phyloP scores from a whole-genome alignment of 2,797 vertebrate genomes.

The Sebastes melanostomus region DNA sequence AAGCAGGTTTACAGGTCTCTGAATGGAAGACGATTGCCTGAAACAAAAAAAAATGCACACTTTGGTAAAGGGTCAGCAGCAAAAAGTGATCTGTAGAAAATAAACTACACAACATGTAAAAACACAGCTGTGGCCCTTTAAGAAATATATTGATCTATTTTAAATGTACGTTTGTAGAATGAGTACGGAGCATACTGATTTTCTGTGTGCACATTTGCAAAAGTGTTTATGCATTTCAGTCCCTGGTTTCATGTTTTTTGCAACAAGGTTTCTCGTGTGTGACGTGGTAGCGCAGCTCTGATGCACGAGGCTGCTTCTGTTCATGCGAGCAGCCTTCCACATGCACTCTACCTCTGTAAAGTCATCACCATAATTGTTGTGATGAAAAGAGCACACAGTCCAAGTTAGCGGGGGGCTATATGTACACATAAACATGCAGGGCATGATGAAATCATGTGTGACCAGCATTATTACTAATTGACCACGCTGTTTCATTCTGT shows the following conservation, averaged over 20 bases:
- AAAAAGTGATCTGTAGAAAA: background rate
- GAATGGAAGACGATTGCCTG: background rate
- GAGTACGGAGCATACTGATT: background rate
- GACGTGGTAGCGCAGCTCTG: background rate
- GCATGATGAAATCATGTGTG: conserved; percentile 9
- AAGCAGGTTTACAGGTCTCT: background rate
- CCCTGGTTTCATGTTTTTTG: background rate
- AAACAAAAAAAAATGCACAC: background rate
- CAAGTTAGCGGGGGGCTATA: background rate
- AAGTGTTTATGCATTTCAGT: background rate
- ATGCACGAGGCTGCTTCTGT: background rate
- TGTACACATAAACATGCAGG: background rate
- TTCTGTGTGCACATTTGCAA: background rate
- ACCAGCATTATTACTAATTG: conserved; percentile 2
- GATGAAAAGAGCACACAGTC: conserved; percentile 3
- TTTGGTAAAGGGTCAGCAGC: background rate
- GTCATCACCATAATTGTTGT: conserved; percentile 8
- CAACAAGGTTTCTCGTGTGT: background rate
- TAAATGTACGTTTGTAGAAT: background rate
- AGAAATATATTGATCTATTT: background rate
- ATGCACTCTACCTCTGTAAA: background rate
- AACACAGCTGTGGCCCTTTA: background rate
- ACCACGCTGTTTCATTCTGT: background rate
- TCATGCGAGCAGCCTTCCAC: conserved; percentile 5
- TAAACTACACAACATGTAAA: background rate